Evolutionary conservation across 2,113 vertebrate species (phyloP), one percentile per base, ranked within the genome.

Genomic region (Barbus barbus): DNA sequence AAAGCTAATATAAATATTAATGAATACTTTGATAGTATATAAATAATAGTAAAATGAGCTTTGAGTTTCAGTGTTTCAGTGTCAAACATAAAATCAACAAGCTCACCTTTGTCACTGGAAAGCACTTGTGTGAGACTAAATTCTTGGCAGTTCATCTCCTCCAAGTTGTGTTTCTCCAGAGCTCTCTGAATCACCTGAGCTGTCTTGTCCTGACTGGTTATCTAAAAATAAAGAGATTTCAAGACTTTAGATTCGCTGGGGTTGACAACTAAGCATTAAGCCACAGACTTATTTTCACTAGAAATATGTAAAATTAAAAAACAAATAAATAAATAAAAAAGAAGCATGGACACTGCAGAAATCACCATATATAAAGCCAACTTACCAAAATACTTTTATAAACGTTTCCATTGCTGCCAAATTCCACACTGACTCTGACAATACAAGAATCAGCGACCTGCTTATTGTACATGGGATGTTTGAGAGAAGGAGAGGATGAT

Each of bases 341-440:
- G 41, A 44, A 44, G 41, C 41, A 44, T 13, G 41, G 1, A 44
- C 41, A 44, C n/a, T n/a, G n/a, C n/a, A n/a, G n/a, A n/a, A n/a
- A n/a, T n/a, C n/a, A n/a, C 41, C 44, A 46, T 3, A 46, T 46
- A 46, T 13, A 18, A 22, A 31, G 11, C 3, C 9, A 48, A 81
- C 92, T 93, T 83, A 97, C 96, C 96, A 97, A 85, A 67, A 97
- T 97, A 93, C 96, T 97, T 85, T 95, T 96, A 84, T 97, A 97
- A 77, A 97, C 77, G 69, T 96, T 97, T 33, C 96, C 95, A 0
- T 95, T 93, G 91, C 90, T 95, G 82, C 93, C 89, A 0, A 91
- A 91, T 86, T 95, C 91, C n/a, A 97, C 90, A 18, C 95, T 96
- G 93, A 97, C 94, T 26, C 96, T 91, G 89, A 97, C 90, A 89